Evolutionary conservation across 1,140 invertebrate genomes (phyloP), one percentile per base, ranked within the genome.

Genomic region (Tribolium castaneum): DNA sequence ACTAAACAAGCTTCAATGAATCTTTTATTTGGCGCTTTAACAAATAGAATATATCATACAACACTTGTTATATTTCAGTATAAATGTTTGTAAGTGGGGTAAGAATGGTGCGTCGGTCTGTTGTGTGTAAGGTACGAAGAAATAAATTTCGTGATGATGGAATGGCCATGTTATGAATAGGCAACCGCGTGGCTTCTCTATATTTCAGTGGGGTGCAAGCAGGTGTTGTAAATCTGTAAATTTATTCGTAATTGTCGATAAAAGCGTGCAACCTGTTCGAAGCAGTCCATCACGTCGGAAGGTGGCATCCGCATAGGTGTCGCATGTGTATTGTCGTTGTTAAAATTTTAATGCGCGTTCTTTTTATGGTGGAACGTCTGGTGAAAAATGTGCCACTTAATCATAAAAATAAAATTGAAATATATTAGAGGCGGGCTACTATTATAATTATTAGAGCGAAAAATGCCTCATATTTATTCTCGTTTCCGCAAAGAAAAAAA

Each of bases 381-480:
- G 7, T 81, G 78, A 81, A 81, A 79, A 74, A 81, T 81, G 73
- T 9, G 73, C 49, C 45, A 35, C 35, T 81, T 81, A 82, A 81
- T 82, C 80, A 82, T 72, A 62, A 77, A 76, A 79, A 73, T 75
- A 75, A 82, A 83, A 83, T 83, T 83, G 82, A 83, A 83, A 83
- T 79, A 83, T 83, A 83, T 83, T 83, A 81, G 80, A 82, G 80
- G 73, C 80, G 77, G 82, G 80, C 81, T 80, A 79, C 72, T 82
- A 77, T 84, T 83, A 84, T 84, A 84, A 84, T 84, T 84, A 82
- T 83, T 82, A 79, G 76, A 76, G 82, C 77, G 82, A 83, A 82
- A 83, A 82, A 81, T 84, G 83, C 78, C 80, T 75, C 81, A 80
- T 84, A 85, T 85, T 84, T 83, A 83, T 84, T 80, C 81, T 84